Conservation (phyloP, 2,888 invertebrate species). For the Epinotia demarniana region DNA sequence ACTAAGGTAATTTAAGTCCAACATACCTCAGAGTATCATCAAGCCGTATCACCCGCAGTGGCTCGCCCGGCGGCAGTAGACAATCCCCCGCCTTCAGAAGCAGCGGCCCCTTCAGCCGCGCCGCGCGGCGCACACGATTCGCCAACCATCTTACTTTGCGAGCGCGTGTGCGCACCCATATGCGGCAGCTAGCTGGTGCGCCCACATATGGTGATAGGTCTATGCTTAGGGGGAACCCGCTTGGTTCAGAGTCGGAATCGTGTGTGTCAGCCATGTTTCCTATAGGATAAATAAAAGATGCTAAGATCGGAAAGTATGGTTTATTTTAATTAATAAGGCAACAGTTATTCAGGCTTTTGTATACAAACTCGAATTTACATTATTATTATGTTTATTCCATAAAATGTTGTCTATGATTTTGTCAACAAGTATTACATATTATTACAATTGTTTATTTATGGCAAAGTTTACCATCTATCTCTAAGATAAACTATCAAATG, state of each 20-base stretch:
- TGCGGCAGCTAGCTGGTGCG: slow-evolving; percentile 54
- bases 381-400: too few relatives aligned
- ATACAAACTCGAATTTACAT: too few relatives aligned
- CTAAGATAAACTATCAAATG: too few relatives aligned
- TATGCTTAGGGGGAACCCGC: slow-evolving; percentile 60
- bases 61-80: slow-evolving; percentile 44
- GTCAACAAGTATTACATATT: too few relatives aligned
- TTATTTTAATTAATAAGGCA: not conserved
- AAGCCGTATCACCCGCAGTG: slow-evolving; percentile 18
- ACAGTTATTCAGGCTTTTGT: too few relatives aligned
- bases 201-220: slow-evolving; percentile 58
- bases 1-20: too few relatives aligned
- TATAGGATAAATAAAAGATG: not conserved
- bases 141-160: slow-evolving; percentile 27
- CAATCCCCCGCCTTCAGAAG: slow-evolving; percentile 18
- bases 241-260: slow-evolving; percentile 26
- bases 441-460: too few relatives aligned
- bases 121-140: slow-evolving; percentile 6
- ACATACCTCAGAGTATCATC: slow-evolving; percentile 22
- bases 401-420: too few relatives aligned
- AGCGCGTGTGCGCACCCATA: slow-evolving; percentile 47
- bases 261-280: not conserved
- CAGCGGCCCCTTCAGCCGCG: slow-evolving; percentile 15
- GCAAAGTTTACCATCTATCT: too few relatives aligned
- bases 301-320: not conserved